Evolutionary conservation across 2,888 invertebrate species (phyloP).

Genomic region (Geotrupes spiniger): DNA sequence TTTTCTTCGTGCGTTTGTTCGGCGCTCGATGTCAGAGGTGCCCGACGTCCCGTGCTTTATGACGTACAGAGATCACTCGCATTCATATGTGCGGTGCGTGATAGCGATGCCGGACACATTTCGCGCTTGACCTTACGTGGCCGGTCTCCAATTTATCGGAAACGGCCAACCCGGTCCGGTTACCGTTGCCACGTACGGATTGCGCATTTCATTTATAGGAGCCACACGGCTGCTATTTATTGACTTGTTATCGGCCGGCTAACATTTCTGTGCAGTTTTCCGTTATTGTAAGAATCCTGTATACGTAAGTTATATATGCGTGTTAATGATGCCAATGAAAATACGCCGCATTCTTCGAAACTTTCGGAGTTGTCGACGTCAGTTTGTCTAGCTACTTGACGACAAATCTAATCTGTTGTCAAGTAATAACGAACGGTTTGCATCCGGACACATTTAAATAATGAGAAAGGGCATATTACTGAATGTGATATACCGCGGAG

Average conservation of each 20-base stretch:
- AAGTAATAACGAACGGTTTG: no score
- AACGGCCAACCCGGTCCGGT: no score
- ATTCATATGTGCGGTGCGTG: constrained; percentile 4
- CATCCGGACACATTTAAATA: no score
- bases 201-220: constrained; percentile 9
- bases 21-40: constrained; percentile 10
- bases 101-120: no score
- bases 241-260: constrained; percentile 9
- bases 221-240: constrained; percentile 2
- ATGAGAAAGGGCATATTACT: neutral
- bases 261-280: constrained; percentile 11
- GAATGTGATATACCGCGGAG: neutral
- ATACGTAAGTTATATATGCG: constrained; percentile 2
- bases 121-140: no score
- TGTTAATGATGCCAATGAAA: constrained; percentile 13
- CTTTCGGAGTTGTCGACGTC: no score
- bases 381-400: no score
- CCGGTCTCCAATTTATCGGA: no score
- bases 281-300: constrained; percentile 11
- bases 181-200: neutral
- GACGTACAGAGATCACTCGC: constrained; percentile 16
- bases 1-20: no score
- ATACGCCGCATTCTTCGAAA: neutral
- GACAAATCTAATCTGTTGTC: no score
- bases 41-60: constrained; percentile 9